Evolutionary conservation across 2,113 vertebrate species (phyloP), one percentile per base, ranked within the genome.

Genomic region (Leiothrix lutea): DNA sequence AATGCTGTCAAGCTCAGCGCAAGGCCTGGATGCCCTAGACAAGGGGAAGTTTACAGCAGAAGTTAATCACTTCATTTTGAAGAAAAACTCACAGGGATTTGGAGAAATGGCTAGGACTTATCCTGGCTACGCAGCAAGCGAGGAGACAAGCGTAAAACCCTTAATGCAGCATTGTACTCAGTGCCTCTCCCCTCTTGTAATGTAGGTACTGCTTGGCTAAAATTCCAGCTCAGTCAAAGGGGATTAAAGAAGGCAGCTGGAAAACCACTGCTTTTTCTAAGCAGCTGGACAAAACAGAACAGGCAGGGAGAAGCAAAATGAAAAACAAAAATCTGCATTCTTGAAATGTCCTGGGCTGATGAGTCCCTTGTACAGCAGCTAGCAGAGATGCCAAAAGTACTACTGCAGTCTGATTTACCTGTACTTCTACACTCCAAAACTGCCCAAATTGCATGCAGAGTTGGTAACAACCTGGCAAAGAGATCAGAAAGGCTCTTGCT

Each of bases 31-130:
- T 96, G 95, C 96, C 94, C 88, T n/a, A 88, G 91, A 96, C 94
- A 89, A 96, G 94, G 82, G 88, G 86, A 96, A 95, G 95, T 97
- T 95, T 95, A 94, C 56, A 48, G 80, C 53, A 77, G 69, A 94
- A 96, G 87, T 94, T 95, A 97, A 97, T 97, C 96, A 94, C 81
- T 94, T 97, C 83, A 94, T 92, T 97, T 86, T 74, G 65, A 96
- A 96, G 91, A 86, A 96, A 95, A 91, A 90, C 80, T 93, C 87
- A 23, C 65, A 80, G 75, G 91, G 96, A 91, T 92, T 84, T 91
- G 80, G 86, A 82, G 73, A 92, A 94, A 97, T 10, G n/a, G 69
- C 73, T 93, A 81, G 8, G 91, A 96, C 77, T 96, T 95, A 93
- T 96, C 88, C 90, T 70, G 62, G 48, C 90, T 80, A 54, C 1